Evolutionary conservation across 2,888 invertebrate genomes (phyloP), one percentile per base, ranked within the genome.

Genomic region (Yponomeuta plumbellus): DNA sequence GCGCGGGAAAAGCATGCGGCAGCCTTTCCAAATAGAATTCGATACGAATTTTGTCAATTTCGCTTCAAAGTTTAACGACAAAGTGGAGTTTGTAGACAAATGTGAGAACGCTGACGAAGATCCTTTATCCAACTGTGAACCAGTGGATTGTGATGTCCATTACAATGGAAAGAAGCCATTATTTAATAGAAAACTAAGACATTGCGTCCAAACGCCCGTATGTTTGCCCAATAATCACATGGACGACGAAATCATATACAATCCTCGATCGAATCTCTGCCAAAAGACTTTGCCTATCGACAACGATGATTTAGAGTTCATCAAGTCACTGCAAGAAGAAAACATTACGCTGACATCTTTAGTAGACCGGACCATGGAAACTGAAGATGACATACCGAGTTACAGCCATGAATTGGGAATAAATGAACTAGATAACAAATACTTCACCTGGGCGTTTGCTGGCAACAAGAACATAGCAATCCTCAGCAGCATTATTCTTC

Each of bases 91-190:
- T 23, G 66, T 78, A 1, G 77, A 71, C 65, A 67, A 68, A 10
- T 90, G 88, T 70, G 69, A 73, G 1, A 67, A 75, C 11, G 63
- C 75, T 1, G 88, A 89, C 22, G 79, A 87, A 72, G 85, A 89
- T 63, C 84, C 86, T 0, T 66, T 84, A 0, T 83, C 87, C 59
- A 69, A 84, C 68, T 89, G 88, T 68, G 76, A 77, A 8, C 85
- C 85, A 66, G 87, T 89, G 0, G 73, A 85, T 66, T 90, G 89
- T 74, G 88, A 86, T 13, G 69, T 70, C 4, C 75, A 77, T 77
- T 88, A 89, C 69, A 89, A 89, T 67, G 84, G 81, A 0, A 76
- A 73, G 64, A 84, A 74, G 64, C 72, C 84, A 0, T 75, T 76
- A 74, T 86, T 72, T 64, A 76, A 76, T 71, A 73, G 67, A 22